Base-by-base conservation (phyloP, 1,140 invertebrate species). In the Hylaeus anthracinus region DNA sequence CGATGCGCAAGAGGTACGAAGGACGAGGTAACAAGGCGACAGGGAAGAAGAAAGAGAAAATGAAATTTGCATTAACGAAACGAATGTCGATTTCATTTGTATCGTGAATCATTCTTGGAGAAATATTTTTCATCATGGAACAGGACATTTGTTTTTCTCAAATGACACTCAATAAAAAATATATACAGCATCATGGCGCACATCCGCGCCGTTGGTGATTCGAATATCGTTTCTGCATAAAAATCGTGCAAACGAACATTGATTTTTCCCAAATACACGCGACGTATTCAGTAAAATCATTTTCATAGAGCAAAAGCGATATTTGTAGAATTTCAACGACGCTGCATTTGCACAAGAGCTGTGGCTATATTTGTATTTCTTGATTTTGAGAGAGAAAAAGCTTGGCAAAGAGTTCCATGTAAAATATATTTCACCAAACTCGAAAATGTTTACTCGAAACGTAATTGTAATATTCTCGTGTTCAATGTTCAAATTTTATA, bases 181-280 rank as follows among this genome's bases (percentile, higher is more conserved):
- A 48, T 63, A 65, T 56, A 1, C 15, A 2, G 12, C 3, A 48
- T 3, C n/a, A 10, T 1, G 10, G 4, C 26, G 14, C 2, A 15
- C 37, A 72, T 72, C n/a, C 3, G n/a, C 26, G 56, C 64, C 60
- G n/a, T 72, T 72, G n/a, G 48, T 55, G 65, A 79, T 66, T 12
- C 8, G 10, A 73, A 66, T 73, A 73, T 79, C 53, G 41, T 58
- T 58, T 53, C 2, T 3, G 14, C 5, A 43, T n/a, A 51, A 65
- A 45, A n/a, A 67, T 48, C 39, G 61, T n/a, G 45, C n/a, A 48
- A 51, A 51, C 6, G 45, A 53, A 10, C 8, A 26, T 58, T 41
- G 15, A 58, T 10, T 72, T 53, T 39, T 63, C 9, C n/a, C 12
- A 39, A 73, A 64, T 37, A 37, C 37, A 8, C 14, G 10, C 5